Percentiles rank a stretch among this genome's conserved stretches.
Evolutionary conservation across 92 coral and sea anemone species (phyloP).

Genomic region (Umimayanthus kanabou): DNA sequence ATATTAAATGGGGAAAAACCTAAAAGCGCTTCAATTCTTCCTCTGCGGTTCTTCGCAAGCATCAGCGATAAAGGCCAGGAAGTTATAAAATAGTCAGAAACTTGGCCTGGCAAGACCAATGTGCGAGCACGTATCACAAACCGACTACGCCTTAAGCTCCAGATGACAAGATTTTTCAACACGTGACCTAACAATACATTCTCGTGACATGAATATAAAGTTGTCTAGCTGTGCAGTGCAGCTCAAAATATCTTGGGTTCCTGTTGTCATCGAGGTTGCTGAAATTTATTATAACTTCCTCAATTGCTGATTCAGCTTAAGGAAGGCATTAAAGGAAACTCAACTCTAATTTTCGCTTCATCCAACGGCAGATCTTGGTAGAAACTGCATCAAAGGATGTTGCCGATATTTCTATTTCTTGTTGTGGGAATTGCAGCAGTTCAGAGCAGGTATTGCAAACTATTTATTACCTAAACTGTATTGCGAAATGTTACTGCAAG

Average conservation of each 20-base stretch:
- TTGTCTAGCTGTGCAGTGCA: background rate
- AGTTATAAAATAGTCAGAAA: background rate
- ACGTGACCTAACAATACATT: background rate
- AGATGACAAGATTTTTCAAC: background rate
- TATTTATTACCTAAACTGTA: background rate
- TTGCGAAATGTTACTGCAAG: background rate
- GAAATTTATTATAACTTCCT: background rate
- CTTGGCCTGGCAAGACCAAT: background rate
- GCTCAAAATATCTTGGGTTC: background rate
- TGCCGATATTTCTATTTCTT: background rate
- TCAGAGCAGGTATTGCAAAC: conserved; percentile 7
- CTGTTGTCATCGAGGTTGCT: background rate
- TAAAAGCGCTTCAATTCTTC: background rate
- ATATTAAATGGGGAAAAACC: background rate
- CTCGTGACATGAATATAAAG: background rate
- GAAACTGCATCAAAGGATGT: background rate
- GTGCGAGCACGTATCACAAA: background rate
- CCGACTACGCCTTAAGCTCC: background rate
- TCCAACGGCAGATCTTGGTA: background rate
- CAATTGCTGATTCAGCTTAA: background rate
- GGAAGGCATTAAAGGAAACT: background rate
- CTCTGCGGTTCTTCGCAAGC: background rate
- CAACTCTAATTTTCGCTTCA: background rate
- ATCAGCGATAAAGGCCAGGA: conserved; percentile 4
- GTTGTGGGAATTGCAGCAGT: conserved; percentile 14